Base-by-base conservation (phyloP, 2,888 invertebrate genomes). In the Lochmaea crataegi region DNA sequence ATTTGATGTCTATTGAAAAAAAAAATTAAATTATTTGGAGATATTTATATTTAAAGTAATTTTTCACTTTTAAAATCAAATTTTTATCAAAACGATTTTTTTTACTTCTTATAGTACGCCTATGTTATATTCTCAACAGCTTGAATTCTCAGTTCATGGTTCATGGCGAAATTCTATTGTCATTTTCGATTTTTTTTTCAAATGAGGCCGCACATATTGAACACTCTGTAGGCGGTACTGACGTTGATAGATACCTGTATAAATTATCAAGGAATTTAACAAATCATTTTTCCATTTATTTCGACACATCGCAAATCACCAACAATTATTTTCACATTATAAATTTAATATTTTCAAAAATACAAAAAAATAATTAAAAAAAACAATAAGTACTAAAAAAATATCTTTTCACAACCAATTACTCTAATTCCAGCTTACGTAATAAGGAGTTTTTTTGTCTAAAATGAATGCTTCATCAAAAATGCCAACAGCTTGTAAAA, bases 161-260 rank as follows among this genome's bases (percentile, higher is more conserved):
- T 64, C 56, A 65, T 70, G 70, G 66, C 60, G 73, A 73, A 73
- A 71, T 65, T 67, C 71, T 68, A 71, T 71, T 74, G 74, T 74
- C 74, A 71, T 56, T 71, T 65, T 38, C 18, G 41, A 26, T 68
- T 71, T 74, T 71, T 67, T 68, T 65, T 51, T 51, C 42, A 51
- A 38, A 61, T 51, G 48, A 60, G 58, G 48, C 38, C 60, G 61
- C 63, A 69, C 56, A 69, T 69, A 61, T 69, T 38, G 68, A 68
- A 68, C 61, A 32, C 48, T 26, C 56, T 48, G 69, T 69, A 69
- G 69, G 69, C 63, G 69, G 69, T 4, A 38, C 10, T 32, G 60
- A 60, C 60, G 60, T 60, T 60, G 60, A 60, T 60, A 60, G 60
- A 60, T 60, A 38, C 60, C 32, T 38, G 22, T 58, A 60, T 60